Percentiles rank a stretch among this genome's conserved stretches.
Evolutionary conservation across 2,888 invertebrate species (phyloP).

Genomic region (Orchesellides sinensis): DNA sequence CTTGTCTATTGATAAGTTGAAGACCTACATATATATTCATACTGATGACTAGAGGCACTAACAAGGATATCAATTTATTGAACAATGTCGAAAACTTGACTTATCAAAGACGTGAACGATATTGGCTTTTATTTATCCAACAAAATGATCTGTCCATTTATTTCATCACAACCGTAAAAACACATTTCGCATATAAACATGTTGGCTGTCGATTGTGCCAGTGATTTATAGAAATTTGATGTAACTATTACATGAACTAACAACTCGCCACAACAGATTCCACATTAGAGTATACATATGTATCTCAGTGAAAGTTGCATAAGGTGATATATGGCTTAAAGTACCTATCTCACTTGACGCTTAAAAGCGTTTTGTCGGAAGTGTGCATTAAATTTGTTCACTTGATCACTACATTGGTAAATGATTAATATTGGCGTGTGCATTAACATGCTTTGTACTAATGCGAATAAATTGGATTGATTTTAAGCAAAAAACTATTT

Average conservation of each 20-base stretch:
- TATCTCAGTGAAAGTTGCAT: constrained; percentile 55
- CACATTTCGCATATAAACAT: constrained; percentile 14
- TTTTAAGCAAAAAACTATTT: not conserved
- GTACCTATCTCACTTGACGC: not conserved
- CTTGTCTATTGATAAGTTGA: too few species aligned
- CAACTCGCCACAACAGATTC: constrained; percentile 2
- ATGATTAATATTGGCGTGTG: not conserved
- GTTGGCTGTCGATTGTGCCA: constrained; percentile 32
- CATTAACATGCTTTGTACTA: not conserved
- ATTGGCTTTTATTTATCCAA: constrained; percentile 22
- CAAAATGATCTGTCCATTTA: constrained; percentile 21
- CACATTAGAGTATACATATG: constrained; percentile 39
- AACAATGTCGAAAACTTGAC: constrained; percentile 5
- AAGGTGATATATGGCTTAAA: not conserved
- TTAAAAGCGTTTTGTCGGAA: constrained; percentile 18
- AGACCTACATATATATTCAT: too few species aligned
- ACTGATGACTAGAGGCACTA: too few species aligned
- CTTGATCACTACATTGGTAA: too few species aligned
- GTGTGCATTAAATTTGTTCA: too few species aligned
- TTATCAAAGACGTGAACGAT: constrained; percentile 11
- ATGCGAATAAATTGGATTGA: not conserved
- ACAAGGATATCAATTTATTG: constrained; percentile 12
- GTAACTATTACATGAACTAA: constrained; percentile 14
- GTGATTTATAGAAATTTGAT: constrained; percentile 43
- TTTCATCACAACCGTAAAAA: constrained; percentile 44